Conservation (phyloP, 2,888 invertebrate species). For the Tortricodes alternella region DNA sequence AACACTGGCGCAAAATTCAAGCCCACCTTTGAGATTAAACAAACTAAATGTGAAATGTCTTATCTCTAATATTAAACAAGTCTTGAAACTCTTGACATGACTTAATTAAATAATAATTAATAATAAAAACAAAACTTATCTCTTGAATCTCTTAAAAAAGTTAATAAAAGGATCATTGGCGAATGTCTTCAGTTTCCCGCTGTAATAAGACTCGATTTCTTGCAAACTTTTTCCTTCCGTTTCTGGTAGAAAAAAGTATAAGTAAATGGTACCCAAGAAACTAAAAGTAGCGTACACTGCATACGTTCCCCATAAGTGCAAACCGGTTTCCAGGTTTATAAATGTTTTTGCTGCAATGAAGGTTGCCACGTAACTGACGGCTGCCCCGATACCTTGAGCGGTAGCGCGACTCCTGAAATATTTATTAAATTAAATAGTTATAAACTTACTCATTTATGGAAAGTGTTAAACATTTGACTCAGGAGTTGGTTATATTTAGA, state of each 20-base stretch:
- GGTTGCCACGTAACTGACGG: slow-evolving; percentile 75
- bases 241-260: slow-evolving; percentile 80
- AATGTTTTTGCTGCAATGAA: slow-evolving; percentile 81
- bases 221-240: slow-evolving; percentile 79
- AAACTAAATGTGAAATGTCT: not conserved
- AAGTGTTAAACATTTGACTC: too few species aligned
- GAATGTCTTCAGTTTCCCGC: slow-evolving; percentile 60
- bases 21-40: slow-evolving; percentile 1
- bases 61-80: slow-evolving; percentile 6
- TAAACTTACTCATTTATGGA: too few species aligned
- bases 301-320: slow-evolving; percentile 75
- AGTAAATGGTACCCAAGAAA: slow-evolving; percentile 70
- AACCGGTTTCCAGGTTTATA: slow-evolving; percentile 67
- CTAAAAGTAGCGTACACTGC: slow-evolving; percentile 73
- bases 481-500: too few species aligned
- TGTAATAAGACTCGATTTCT: slow-evolving; percentile 76
- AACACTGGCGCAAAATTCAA: slow-evolving; percentile 4
- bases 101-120: too few species aligned
- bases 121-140: slow-evolving; percentile 35
- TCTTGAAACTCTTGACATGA: slow-evolving; percentile 29
- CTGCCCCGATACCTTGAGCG: slow-evolving; percentile 80
- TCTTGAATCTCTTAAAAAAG: slow-evolving; percentile 56
- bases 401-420: slow-evolving; percentile 74
- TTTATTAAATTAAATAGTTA: too few species aligned
- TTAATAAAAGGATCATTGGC: slow-evolving; percentile 72